phyloP scores from a whole-genome alignment of 2,888 invertebrate genomes.

The Thymelicus acteon region DNA sequence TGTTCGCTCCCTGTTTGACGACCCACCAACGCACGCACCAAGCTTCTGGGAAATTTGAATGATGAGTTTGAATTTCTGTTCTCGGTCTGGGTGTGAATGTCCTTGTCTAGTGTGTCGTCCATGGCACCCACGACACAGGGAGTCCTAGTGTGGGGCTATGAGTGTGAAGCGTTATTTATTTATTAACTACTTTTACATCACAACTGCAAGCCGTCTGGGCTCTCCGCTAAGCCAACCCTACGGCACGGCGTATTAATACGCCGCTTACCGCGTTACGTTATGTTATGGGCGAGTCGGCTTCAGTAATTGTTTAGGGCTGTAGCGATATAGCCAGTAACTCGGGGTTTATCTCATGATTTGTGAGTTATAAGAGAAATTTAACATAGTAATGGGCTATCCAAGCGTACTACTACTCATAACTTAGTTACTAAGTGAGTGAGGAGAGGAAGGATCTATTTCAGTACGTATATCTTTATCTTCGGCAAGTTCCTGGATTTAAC shows the following conservation, averaged over 20 bases:
- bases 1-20: too few species aligned
- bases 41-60: too few species aligned
- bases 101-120: too few species aligned
- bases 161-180: too few species aligned
- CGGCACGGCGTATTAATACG: constrained; percentile 54
- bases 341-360: constrained; percentile 52
- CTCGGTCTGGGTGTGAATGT: too few species aligned
- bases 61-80: too few species aligned
- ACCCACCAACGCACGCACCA: too few species aligned
- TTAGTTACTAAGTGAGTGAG: background rate
- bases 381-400: constrained; percentile 8
- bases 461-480: background rate
- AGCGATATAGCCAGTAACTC: constrained; percentile 64
- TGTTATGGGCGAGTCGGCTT: constrained; percentile 59
- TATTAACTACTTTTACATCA: too few species aligned
- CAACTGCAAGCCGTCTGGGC: constrained; percentile 30
- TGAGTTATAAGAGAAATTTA: constrained; percentile 37
- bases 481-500: too few species aligned
- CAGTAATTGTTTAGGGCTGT: constrained; percentile 79
- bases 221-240: constrained; percentile 41
- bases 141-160: too few species aligned
- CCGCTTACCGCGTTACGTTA: constrained; percentile 75
- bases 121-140: too few species aligned
- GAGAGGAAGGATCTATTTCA: background rate
- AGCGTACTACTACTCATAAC: background rate